Evolutionary conservation across 2,113 vertebrate genomes (phyloP), one percentile per base, ranked within the genome.

Genomic region (Phylloscopus trochilus): DNA sequence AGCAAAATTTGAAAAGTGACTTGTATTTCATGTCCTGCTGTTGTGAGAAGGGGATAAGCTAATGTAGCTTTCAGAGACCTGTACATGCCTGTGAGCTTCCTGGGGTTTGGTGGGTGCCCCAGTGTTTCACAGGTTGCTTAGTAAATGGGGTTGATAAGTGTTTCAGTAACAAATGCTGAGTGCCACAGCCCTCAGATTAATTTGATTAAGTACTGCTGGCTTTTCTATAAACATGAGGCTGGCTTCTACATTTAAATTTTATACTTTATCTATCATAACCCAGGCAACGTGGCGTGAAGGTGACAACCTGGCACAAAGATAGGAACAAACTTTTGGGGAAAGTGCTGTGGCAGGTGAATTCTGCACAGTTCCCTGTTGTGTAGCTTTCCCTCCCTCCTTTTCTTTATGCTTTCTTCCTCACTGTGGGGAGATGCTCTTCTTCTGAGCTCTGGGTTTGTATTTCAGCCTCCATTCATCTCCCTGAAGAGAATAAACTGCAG

Each of bases 401-500:
- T 84, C 35, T 77, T 94, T 74, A 60, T 7, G 3, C 5, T 55
- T 91, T 87, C 46, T 9, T 76, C 26, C 8, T 91, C 26, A 83
- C 37, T 0, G 0, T 70, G 30, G 19, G 41, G 26, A 95, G 8
- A 91, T 69, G 22, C 33, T 80, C 74, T 66, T 87, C 67, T 86
- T 91, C 78, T 33, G n/a, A 86, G 78, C 43, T 72, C 51, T 87
- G 67, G 28, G 51, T 78, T 67, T 23, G 2, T 39, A 24, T 84
- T 60, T 93, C 44, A 83, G 44, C 43, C n/a, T 58, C 18, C 33
- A 49, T 84, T 89, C 66, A 35, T 53, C 55, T 74, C 86, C 58
- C 76, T 66, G 64, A 92, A 95, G 93, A 84, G 53, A 84, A 77
- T 41, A 59, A 94, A 89, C 33, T 66, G 78, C 86, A 85, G 21